These are phyloP conservation scores for Zaprionus kolodkinae DNA, from an alignment of 1,140 invertebrate species.

Conservation along the genomic window DNA sequence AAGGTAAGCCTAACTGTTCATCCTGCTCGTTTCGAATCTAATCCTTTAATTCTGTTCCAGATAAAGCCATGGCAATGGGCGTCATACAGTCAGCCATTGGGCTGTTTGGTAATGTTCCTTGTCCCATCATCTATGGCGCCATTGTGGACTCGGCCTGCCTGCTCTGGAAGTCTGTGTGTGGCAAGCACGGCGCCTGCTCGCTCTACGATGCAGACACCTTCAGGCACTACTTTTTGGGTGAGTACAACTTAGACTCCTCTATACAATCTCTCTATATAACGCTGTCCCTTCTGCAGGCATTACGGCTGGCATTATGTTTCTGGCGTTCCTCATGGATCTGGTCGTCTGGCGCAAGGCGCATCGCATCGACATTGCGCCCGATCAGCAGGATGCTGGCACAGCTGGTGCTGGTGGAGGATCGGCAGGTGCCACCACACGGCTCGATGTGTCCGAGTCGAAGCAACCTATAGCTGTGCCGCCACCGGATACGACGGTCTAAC, in stretches of 20 bases:
- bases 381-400: conserved; percentile 52
- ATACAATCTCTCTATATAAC: background rate
- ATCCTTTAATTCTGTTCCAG: conserved; percentile 74
- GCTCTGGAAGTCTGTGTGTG: conserved; percentile 93
- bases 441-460: conserved; percentile 73
- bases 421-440: conserved; percentile 31
- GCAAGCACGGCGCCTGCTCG: conserved; percentile 91
- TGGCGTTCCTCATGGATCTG: conserved; percentile 92
- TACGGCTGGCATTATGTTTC: conserved; percentile 91
- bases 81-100: conserved; percentile 97
- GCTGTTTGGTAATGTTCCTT: conserved; percentile 96
- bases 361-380: conserved; percentile 88
- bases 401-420: conserved; percentile 16
- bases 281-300: conserved; percentile 86
- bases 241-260: conserved; percentile 37
- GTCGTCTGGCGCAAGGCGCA: conserved; percentile 93
- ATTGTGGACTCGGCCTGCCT: conserved; percentile 96
- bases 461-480: conserved; percentile 57
- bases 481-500: conserved; percentile 68
- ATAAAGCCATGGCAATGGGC: conserved; percentile 97
- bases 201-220: conserved; percentile 94
- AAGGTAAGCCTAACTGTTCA: conserved; percentile 84
- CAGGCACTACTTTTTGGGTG: conserved; percentile 94
- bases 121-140: conserved; percentile 95
- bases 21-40: no score